A percentile compares a stretch with the other conserved stretches of the same genome.
Evolutionary conservation across 2,888 invertebrate genomes (phyloP).

Genomic region (Diogma glabrata): DNA sequence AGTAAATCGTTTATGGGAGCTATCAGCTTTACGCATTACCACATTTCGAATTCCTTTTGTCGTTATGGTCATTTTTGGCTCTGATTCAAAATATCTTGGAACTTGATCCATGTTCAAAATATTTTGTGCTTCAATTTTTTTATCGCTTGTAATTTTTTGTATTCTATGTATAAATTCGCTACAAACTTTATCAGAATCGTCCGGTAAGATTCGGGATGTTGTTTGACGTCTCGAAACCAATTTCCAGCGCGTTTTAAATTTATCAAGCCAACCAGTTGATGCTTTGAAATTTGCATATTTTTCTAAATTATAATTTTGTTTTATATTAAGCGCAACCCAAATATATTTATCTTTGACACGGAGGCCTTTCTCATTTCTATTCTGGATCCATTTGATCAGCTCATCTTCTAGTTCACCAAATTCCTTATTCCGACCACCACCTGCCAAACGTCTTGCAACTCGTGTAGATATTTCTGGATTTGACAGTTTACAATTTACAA

Average conservation of each 20-base stretch:
- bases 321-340: not conserved
- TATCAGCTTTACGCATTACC: not conserved
- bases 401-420: constrained; percentile 2
- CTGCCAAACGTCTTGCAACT: not conserved
- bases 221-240: constrained; percentile 6
- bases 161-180: not conserved
- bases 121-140: not conserved
- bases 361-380: not conserved
- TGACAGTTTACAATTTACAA: no score
- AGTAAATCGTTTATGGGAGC: constrained; percentile 7
- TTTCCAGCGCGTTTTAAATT: not conserved
- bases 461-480: not conserved
- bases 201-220: not conserved
- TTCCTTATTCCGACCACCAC: constrained; percentile 2
- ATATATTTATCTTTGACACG: constrained; percentile 4
- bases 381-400: not conserved
- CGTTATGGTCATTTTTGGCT: no score
- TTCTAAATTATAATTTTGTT: not conserved
- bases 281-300: not conserved
- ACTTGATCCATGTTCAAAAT: constrained; percentile 3
- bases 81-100: constrained; percentile 4
- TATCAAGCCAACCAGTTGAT: constrained; percentile 2
- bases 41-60: constrained; percentile 1
- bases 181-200: not conserved
- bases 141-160: not conserved